Percentiles rank a stretch among this genome's conserved stretches.
Conservation (phyloP, 2,113 vertebrate genomes). For the Zosterops pallidus region DNA sequence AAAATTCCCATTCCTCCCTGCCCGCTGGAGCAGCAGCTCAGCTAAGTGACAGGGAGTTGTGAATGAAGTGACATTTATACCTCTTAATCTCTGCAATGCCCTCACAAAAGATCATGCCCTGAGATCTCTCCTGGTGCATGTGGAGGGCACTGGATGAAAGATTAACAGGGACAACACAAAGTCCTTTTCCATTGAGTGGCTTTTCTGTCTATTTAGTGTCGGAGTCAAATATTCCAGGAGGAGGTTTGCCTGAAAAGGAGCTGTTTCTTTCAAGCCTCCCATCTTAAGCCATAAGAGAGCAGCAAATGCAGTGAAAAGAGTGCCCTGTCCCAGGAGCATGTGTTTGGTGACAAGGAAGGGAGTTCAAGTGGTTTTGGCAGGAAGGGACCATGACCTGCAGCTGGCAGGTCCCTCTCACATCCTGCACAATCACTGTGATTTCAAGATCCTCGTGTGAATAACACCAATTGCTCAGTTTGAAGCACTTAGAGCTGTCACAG, state of each 20-base stretch:
- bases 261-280: not conserved
- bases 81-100: not conserved
- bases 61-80: not conserved
- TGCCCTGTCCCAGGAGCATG: not conserved
- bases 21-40: not conserved
- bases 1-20: not conserved
- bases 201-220: not conserved
- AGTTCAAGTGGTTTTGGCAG: not conserved
- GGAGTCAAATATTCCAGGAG: not conserved
- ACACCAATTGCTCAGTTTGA: not conserved
- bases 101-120: not conserved
- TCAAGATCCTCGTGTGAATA: not conserved
- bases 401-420: not conserved
- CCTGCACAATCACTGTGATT: not conserved
- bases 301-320: not conserved
- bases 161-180: not conserved
- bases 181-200: not conserved
- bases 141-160: conserved; percentile 2
- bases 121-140: not conserved
- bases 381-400: rapidly evolving
- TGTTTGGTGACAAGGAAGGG: not conserved
- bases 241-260: not conserved
- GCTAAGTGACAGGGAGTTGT: not conserved
- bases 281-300: not conserved
- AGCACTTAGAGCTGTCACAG: not conserved